Conservation (phyloP, 2,113 vertebrate species). For the Lepus timidus region DNA sequence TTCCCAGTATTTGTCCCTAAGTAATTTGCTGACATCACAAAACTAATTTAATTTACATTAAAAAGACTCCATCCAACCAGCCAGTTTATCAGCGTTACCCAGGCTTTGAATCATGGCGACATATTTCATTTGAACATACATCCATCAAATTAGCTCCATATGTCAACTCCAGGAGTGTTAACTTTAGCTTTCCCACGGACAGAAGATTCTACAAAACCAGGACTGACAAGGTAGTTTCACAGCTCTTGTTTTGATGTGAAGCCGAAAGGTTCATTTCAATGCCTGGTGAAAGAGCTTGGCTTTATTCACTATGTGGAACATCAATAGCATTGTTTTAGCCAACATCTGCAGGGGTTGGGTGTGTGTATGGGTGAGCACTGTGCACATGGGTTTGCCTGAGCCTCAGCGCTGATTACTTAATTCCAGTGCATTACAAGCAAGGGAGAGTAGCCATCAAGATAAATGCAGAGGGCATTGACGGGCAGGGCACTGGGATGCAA, state of each 20-base stretch:
- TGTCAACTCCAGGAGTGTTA: conserved; percentile 61
- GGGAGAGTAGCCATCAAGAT: background rate
- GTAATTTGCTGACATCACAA: conserved; percentile 51
- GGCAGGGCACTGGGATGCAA: background rate
- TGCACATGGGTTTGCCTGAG: background rate
- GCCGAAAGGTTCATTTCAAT: conserved; percentile 59
- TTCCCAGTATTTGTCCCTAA: conserved; percentile 3
- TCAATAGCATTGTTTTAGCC: background rate
- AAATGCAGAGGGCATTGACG: background rate
- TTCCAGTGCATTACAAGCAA: background rate
- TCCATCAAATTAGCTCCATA: conserved; percentile 74
- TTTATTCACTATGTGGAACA: background rate
- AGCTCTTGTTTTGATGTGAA: conserved; percentile 65
- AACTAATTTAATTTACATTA: conserved; percentile 69
- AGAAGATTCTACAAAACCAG: conserved; percentile 51
- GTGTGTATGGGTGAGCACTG: fast-evolving
- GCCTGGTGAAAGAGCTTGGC: background rate
- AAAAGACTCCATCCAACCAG: background rate
- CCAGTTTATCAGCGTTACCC: background rate
- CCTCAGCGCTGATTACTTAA: background rate
- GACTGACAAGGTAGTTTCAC: conserved; percentile 46
- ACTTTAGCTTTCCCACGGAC: conserved; percentile 24
- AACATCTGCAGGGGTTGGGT: background rate
- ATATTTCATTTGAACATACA: conserved; percentile 63
- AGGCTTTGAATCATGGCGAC: conserved; percentile 35